Evolutionary conservation across 2,888 invertebrate species (phyloP), one percentile per base, ranked within the genome.

Genomic region (Cecidostiba fungosa): DNA sequence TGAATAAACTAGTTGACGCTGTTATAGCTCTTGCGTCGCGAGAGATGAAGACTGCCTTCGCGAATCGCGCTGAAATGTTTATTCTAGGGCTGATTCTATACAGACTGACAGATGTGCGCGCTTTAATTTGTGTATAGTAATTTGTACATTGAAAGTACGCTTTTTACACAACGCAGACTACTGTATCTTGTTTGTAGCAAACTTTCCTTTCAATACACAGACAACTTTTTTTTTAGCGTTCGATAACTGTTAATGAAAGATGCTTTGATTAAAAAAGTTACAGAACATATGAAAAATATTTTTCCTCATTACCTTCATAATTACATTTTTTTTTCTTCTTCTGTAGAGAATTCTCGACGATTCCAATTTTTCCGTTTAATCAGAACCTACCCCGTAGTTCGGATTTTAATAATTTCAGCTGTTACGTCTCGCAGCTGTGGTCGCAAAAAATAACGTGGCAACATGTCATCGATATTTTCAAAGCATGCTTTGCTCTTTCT

Each of bases 371-470:
- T 69, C 59, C 54, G 76, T 82, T 82, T 82, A 82, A 82, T 82
- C 82, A 82, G 82, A 54, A 26, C 66, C 66, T n/a, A 23, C 50
- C 74, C 47, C 72, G 43, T 12, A 43, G 54, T 83, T 77, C 70
- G 54, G 29, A 77, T 83, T 83, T 83, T 83, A 83, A 83, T 83
- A 77, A 72, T 83, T 77, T 77, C 70, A 83, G 70, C 77, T 66
- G 85, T 86, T 80, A 73, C 83, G 62, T 32, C 50, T n/a, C 29
- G 73, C 81, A 81, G 86, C 77, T 78, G 84, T 32, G 84, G 36
- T 66, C 79, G 66, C 32, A 59, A 76, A 85, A 78, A 82, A 81
- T 82, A 86, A 76, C 72, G 70, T 36, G 66, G 69, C 82, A 54
- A 72, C 19, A n/a, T 72, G 72, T 80, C 72, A 72, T 72, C 80